Evolutionary conservation across 2,888 invertebrate species (phyloP).

Genomic region (Drosophila birchii): DNA sequence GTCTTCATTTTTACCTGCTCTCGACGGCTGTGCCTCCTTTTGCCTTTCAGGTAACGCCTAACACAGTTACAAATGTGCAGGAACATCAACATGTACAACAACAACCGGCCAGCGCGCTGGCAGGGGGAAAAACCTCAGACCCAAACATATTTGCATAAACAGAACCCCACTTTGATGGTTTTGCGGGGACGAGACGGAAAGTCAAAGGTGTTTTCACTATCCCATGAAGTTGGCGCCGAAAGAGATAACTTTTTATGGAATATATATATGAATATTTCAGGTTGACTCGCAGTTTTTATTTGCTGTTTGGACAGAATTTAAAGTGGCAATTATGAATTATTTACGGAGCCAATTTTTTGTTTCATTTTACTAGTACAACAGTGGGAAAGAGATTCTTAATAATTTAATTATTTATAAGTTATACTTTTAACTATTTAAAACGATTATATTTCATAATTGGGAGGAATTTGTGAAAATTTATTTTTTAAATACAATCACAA

Average conservation of each 20-base stretch:
- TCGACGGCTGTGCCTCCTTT: conserved; percentile 21
- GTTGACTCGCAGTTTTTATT: background rate
- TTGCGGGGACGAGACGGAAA: background rate
- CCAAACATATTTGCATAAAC: conserved; percentile 70
- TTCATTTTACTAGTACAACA: too few relatives aligned
- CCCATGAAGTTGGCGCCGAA: conserved; percentile 13
- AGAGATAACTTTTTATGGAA: conserved; percentile 12
- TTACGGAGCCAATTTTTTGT: background rate
- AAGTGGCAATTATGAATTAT: background rate
- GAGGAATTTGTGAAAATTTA: background rate
- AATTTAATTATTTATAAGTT: background rate
- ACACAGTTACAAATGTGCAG: conserved; percentile 53
- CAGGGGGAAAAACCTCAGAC: conserved; percentile 50
- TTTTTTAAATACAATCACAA: background rate
- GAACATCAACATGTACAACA: conserved; percentile 30
- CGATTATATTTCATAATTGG: too few relatives aligned
- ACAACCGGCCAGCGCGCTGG: conserved; percentile 14
- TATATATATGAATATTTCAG: background rate
- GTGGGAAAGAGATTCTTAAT: background rate
- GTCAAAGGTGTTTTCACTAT: conserved; percentile 24
- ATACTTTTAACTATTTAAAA: background rate
- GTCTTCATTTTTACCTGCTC: conserved; percentile 66
- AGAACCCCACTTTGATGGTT: conserved; percentile 51
- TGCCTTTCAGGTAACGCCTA: conserved; percentile 49
- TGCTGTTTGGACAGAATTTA: background rate